Conservation (phyloP, 2,113 vertebrate species). For the Larimichthys polyactis region DNA sequence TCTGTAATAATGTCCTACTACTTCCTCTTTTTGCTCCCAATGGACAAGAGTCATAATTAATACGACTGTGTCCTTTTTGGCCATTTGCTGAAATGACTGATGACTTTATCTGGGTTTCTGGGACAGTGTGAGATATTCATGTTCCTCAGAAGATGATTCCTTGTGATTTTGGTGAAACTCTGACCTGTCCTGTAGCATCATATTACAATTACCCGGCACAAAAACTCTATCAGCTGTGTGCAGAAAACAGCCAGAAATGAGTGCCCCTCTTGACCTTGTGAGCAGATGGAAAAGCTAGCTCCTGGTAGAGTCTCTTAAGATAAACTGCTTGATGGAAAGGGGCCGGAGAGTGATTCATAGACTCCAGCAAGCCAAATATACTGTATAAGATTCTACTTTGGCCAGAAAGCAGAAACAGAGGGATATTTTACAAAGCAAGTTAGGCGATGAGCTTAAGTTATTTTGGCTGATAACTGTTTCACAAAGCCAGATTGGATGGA, state of each 20-base stretch:
- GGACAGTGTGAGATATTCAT: background rate
- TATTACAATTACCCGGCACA: background rate
- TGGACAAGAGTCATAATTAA: background rate
- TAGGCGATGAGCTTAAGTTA: conserved; percentile 44
- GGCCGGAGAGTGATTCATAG: conserved; percentile 43
- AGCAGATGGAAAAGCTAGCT: conserved; percentile 11
- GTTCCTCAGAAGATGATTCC: conserved; percentile 3
- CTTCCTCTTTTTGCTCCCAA: conserved; percentile 13
- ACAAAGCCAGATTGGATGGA: conserved; percentile 46
- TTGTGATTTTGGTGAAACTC: background rate
- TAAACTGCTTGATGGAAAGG: conserved; percentile 18
- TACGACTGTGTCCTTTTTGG: background rate
- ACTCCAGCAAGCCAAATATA: conserved; percentile 33
- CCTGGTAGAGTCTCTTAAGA: conserved; percentile 22
- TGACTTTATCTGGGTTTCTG: background rate
- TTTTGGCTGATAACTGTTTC: conserved; percentile 35
- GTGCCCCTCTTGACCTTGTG: conserved; percentile 34
- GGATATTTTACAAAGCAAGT: conserved; percentile 28
- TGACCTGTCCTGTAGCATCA: background rate
- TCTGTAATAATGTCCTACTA: background rate
- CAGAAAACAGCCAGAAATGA: background rate
- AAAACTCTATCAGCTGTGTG: background rate
- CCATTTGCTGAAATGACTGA: conserved; percentile 15
- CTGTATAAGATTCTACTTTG: conserved; percentile 17
- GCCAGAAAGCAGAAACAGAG: conserved; percentile 16